phyloP scores from a whole-genome alignment of 2,113 vertebrate species.

The Cryptotis parvus region DNA sequence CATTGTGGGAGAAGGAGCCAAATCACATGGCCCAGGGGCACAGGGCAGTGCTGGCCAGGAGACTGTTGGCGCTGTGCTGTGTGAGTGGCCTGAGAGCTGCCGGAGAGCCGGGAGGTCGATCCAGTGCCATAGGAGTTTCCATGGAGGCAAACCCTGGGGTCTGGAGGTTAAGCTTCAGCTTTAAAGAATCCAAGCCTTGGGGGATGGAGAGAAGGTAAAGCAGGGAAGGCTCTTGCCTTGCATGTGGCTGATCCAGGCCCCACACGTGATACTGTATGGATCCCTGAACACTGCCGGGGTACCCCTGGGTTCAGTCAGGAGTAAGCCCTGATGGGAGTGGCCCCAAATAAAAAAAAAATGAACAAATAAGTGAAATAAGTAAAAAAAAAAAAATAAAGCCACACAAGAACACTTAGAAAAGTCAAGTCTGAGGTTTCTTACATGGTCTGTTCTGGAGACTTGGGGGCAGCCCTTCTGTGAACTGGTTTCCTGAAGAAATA shows the following conservation, averaged over 20 bases:
- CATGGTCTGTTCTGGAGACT: slow-evolving; percentile 38
- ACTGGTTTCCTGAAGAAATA: slow-evolving; percentile 40
- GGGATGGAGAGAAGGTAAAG: too few species aligned
- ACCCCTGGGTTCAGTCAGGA: too few species aligned
- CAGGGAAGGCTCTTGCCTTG: too few species aligned
- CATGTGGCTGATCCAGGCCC: too few species aligned
- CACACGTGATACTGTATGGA: too few species aligned
- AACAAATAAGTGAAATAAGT: too few species aligned
- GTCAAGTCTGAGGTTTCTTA: slow-evolving; percentile 67
- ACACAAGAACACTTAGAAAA: slow-evolving; percentile 72
- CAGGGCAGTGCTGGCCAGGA: slow-evolving; percentile 67
- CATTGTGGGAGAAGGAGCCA: slow-evolving; percentile 63
- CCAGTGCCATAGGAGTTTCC: slow-evolving; percentile 76
- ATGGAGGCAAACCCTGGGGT: slow-evolving; percentile 72
- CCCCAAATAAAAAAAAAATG: too few species aligned
- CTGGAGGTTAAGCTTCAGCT: slow-evolving; percentile 68
- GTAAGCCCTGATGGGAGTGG: too few species aligned
- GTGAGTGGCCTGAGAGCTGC: slow-evolving; percentile 79
- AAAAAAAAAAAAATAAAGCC: background rate
- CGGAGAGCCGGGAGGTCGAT: slow-evolving; percentile 70
- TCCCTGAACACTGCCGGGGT: too few species aligned
- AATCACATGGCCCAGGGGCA: slow-evolving; percentile 64
- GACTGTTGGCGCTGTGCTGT: slow-evolving; percentile 72
- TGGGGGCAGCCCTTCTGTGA: background rate
- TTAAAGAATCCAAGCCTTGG: slow-evolving; percentile 53